Conservation (phyloP, 2,797 vertebrate species). For the Leucoraja ocellata region DNA sequence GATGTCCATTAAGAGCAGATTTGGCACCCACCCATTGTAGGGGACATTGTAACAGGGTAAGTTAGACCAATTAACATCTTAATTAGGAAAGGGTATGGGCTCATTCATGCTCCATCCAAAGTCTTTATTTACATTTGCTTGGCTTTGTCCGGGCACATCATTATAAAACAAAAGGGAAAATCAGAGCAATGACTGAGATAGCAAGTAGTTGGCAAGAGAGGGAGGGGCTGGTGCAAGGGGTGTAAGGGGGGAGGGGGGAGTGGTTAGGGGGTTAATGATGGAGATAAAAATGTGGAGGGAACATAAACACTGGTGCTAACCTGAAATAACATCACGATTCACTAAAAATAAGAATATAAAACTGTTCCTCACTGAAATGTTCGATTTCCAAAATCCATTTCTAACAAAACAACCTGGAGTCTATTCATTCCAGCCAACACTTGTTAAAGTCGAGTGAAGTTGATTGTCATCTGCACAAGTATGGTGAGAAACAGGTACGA, state of each 20-base stretch:
- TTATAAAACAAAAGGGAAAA: neutral
- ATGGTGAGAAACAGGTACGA: too few species aligned
- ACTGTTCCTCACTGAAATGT: neutral
- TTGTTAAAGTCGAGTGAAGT: neutral
- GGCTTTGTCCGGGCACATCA: neutral
- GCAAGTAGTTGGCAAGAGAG: neutral
- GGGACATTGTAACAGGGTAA: neutral
- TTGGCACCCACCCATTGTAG: neutral
- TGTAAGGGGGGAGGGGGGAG: too few species aligned
- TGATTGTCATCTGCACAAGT: too few species aligned
- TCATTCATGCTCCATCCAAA: neutral
- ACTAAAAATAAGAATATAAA: too few species aligned
- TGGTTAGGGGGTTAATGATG: neutral
- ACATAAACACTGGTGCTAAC: neutral
- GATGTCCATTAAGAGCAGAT: neutral
- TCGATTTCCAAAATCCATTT: neutral
- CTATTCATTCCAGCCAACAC: neutral
- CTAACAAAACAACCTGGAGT: neutral
- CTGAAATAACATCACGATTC: neutral
- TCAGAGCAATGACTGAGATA: neutral
- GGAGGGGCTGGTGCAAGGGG: neutral
- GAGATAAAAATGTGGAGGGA: neutral
- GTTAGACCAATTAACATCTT: neutral
- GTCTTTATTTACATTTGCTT: constrained; percentile 9
- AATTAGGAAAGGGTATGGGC: neutral